Percentiles rank a stretch among this genome's conserved stretches.
phyloP scores from a whole-genome alignment of 2,797 vertebrate genomes.

The Monodelphis domestica region DNA sequence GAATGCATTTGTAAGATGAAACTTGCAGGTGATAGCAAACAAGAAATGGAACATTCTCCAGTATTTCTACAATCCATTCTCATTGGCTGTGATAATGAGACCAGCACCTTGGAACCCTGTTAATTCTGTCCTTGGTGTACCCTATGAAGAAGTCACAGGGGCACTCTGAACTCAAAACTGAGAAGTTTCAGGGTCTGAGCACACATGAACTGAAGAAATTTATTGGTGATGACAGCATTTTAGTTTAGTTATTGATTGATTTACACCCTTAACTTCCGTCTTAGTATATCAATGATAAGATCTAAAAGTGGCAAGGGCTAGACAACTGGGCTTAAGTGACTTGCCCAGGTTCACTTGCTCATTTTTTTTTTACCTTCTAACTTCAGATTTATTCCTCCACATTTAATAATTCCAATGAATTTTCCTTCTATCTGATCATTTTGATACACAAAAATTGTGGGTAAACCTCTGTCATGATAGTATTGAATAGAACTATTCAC shows the following conservation, averaged over 20 bases:
- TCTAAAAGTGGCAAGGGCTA: too few relatives aligned
- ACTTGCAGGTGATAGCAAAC: neutral
- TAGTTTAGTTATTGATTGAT: too few relatives aligned
- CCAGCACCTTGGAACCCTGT: neutral
- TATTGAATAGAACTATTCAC: conserved; percentile 83
- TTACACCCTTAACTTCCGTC: too few relatives aligned
- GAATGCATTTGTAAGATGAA: neutral
- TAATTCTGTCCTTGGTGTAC: neutral
- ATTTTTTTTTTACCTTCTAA: conserved; percentile 83
- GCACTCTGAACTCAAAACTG: neutral
- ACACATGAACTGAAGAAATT: neutral
- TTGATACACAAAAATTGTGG: conserved; percentile 82
- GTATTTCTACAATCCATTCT: neutral
- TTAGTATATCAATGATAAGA: too few relatives aligned
- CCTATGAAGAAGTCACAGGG: neutral
- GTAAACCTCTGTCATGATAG: conserved; percentile 81
- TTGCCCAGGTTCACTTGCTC: too few relatives aligned
- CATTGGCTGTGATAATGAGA: neutral
- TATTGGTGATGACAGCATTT: neutral
- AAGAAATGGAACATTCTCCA: neutral
- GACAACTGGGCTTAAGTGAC: too few relatives aligned
- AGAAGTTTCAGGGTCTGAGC: neutral
- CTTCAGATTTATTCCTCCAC: conserved; percentile 78
- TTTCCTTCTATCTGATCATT: conserved; percentile 81
- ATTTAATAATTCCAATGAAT: conserved; percentile 80